Conservation (phyloP, 2,888 invertebrate genomes). For the Glaucopsyche alexis region DNA sequence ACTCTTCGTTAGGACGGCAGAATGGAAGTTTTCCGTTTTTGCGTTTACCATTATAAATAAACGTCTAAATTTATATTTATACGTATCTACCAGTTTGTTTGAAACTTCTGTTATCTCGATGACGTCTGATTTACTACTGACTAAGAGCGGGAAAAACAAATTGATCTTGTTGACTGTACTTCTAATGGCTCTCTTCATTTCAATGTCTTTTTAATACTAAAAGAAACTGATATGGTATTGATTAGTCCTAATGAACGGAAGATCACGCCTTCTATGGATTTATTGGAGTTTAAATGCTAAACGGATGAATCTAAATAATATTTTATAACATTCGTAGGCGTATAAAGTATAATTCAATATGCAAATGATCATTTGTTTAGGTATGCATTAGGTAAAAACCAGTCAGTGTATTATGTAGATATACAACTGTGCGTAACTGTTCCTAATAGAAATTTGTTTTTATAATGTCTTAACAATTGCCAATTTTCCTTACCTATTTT, state of each 20-base stretch:
- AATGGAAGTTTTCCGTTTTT: neutral
- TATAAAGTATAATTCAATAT: neutral
- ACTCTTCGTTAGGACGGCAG: no score
- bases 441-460: neutral
- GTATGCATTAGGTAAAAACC: neutral
- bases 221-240: constrained; percentile 7
- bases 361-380: neutral
- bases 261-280: neutral
- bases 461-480: neutral
- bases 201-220: constrained; percentile 7
- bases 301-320: neutral
- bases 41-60: neutral
- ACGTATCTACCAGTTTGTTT: neutral
- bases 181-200: neutral
- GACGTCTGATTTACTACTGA: neutral
- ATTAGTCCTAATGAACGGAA: constrained; percentile 9
- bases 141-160: neutral
- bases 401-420: neutral
- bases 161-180: neutral
- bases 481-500: neutral
- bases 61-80: neutral
- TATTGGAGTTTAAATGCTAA: neutral
- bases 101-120: neutral
- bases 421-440: neutral
- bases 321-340: constrained; percentile 1